Percentiles rank a stretch among this genome's conserved stretches.
These are phyloP conservation scores for Spinus pinus DNA, from an alignment of 2,797 vertebrate species.

Conservation along the genomic window DNA sequence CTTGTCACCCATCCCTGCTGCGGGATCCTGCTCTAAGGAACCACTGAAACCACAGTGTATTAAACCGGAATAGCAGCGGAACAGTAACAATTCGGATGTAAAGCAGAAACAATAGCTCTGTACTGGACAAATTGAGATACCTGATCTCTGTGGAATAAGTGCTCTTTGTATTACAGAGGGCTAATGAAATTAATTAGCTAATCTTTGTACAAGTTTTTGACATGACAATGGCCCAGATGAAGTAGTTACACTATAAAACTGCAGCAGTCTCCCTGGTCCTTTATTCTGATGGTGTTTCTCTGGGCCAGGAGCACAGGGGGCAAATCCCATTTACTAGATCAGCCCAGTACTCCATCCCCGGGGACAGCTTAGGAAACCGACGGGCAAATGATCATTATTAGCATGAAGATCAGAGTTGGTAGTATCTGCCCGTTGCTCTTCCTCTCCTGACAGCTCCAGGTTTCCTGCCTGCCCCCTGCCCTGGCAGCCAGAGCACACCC, in stretches of 20 bases:
- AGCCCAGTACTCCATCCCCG: not conserved
- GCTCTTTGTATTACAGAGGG: not conserved
- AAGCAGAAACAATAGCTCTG: not conserved
- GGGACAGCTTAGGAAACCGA: not conserved
- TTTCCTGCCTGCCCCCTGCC: not conserved
- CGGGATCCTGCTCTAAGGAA: not conserved
- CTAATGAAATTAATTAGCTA: not conserved
- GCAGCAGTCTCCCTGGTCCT: not conserved
- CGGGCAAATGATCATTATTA: not conserved
- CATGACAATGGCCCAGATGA: not conserved
- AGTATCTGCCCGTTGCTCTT: not conserved
- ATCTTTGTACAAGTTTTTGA: not conserved
- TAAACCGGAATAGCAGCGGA: not conserved
- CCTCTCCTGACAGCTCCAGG: not conserved
- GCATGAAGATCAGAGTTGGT: accelerated
- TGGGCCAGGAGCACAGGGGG: not conserved
- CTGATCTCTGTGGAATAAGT: not conserved
- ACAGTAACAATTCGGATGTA: not conserved
- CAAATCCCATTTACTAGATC: not conserved
- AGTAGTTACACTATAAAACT: not conserved
- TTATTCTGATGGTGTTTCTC: not conserved
- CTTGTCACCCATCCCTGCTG: not conserved
- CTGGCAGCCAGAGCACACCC: not conserved
- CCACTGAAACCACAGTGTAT: not conserved
- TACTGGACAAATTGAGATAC: not conserved